Evolutionary conservation across 2,797 vertebrate genomes (phyloP).

Genomic region (Lithobates sylvaticus): DNA sequence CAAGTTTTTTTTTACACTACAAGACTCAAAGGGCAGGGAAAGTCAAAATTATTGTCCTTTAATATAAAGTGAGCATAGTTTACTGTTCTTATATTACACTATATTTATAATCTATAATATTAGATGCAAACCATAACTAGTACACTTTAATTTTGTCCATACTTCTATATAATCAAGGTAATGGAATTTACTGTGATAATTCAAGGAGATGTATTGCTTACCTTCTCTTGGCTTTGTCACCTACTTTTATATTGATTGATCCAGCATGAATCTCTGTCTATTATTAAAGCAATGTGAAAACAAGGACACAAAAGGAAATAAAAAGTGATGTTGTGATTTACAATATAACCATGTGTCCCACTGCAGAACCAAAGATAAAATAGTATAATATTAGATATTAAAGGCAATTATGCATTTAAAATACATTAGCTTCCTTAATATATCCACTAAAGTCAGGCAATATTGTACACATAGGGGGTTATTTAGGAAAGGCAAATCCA

Average conservation of each 20-base stretch:
- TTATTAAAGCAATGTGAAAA: slow-evolving; percentile 48
- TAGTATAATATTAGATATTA: background rate
- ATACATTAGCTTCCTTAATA: background rate
- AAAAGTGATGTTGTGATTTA: slow-evolving; percentile 7
- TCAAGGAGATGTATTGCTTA: slow-evolving; percentile 39
- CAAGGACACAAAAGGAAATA: slow-evolving; percentile 33
- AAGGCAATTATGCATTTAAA: background rate
- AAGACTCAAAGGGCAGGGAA: background rate
- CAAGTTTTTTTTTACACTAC: background rate
- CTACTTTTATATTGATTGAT: slow-evolving; percentile 50
- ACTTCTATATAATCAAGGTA: slow-evolving; percentile 45
- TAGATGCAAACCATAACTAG: slow-evolving; percentile 45
- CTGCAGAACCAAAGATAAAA: background rate
- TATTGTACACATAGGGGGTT: background rate
- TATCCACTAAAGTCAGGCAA: background rate
- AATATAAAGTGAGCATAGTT: background rate
- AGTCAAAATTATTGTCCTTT: background rate
- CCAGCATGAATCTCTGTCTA: slow-evolving; percentile 34
- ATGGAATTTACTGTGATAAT: slow-evolving; percentile 53
- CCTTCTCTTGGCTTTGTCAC: slow-evolving; percentile 38
- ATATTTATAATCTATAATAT: slow-evolving; percentile 17
- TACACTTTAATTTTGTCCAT: background rate
- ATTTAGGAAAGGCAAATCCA: no score
- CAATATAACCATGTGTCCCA: background rate
- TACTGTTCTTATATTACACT: background rate